phyloP scores from a whole-genome alignment of 2,113 vertebrate genomes.

The Prolemur simus region DNA sequence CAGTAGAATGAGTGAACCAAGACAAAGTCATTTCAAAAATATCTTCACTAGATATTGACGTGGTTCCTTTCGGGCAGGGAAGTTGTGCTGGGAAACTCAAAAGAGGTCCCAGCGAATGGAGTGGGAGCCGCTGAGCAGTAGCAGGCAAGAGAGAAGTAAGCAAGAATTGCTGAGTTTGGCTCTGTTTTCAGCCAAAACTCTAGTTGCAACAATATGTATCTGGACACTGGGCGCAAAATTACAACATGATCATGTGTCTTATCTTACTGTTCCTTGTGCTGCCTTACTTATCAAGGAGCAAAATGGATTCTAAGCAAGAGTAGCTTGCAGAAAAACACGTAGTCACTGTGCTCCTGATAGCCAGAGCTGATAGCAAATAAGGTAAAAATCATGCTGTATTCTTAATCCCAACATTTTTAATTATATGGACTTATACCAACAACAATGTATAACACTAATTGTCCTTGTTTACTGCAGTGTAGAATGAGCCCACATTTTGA shows the following conservation, averaged over 20 bases:
- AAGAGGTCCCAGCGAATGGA: not conserved
- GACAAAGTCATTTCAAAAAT: not conserved
- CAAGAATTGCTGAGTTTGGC: not conserved
- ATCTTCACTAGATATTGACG: not conserved
- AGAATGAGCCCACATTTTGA: not conserved
- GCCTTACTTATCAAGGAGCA: not conserved
- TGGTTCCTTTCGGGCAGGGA: not conserved
- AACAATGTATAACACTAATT: not conserved
- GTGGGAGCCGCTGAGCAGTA: fast-evolving
- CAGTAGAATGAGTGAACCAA: not conserved
- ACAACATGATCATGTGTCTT: not conserved
- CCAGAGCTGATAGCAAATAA: not conserved
- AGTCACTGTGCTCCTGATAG: not conserved
- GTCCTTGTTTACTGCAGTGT: not conserved
- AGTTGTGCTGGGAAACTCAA: not conserved
- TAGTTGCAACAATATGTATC: not conserved
- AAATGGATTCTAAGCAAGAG: not conserved
- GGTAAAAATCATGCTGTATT: not conserved
- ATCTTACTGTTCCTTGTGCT: not conserved
- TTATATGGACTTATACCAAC: not conserved
- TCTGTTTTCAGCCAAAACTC: not conserved
- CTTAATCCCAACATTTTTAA: not conserved
- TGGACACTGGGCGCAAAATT: not conserved
- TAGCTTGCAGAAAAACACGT: not conserved
- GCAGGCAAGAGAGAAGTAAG: not conserved